Evolutionary conservation across 2,113 vertebrate genomes (phyloP).

Genomic region (Cheirogaleus medius): DNA sequence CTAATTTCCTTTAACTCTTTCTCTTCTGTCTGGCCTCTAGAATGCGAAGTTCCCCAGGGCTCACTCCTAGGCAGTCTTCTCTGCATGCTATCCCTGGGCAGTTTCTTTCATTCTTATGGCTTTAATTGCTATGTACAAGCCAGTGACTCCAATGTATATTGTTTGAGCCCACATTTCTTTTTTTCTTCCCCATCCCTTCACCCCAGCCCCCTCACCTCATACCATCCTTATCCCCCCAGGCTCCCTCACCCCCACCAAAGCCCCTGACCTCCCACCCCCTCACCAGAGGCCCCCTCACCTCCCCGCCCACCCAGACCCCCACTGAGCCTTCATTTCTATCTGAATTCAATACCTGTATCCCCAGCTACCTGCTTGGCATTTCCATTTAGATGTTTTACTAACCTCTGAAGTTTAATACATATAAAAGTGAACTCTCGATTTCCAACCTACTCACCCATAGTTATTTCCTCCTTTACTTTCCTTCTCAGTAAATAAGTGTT

Average conservation of each 20-base stretch:
- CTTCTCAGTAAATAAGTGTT: neutral
- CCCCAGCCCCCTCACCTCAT: too few species aligned
- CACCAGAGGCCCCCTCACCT: too few species aligned
- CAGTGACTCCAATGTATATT: neutral
- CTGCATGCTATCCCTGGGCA: neutral
- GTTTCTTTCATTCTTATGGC: neutral
- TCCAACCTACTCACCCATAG: neutral
- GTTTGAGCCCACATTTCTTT: neutral
- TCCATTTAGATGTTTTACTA: neutral
- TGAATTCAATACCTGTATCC: neutral
- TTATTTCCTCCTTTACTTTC: constrained; percentile 29
- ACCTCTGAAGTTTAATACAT: neutral
- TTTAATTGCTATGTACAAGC: neutral
- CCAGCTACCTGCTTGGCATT: neutral
- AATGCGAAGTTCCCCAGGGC: neutral
- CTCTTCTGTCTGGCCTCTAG: neutral
- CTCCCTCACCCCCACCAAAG: too few species aligned
- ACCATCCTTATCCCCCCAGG: too few species aligned
- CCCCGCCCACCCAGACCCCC: too few species aligned
- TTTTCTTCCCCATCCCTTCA: too few species aligned
- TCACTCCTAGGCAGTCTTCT: neutral
- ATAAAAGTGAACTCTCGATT: constrained; percentile 3
- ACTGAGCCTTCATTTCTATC: neutral
- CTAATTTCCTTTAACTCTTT: constrained; percentile 2
- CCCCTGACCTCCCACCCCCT: too few species aligned